phyloP scores from a whole-genome alignment of 2,888 invertebrate species.

The Drosophila antonietae region DNA sequence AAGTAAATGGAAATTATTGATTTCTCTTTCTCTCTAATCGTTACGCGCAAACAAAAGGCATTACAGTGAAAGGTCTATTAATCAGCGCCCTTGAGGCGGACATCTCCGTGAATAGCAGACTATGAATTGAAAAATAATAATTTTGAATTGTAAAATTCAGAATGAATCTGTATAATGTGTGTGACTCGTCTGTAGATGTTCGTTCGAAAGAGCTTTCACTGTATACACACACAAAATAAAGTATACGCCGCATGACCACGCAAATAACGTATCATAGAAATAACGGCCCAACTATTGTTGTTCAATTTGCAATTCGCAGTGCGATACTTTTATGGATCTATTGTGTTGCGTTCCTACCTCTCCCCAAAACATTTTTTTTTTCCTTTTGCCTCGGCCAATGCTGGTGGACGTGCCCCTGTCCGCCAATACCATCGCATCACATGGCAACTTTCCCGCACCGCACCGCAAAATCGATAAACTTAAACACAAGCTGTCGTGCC shows the following conservation, averaged over 20 bases:
- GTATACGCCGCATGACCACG: constrained; percentile 19
- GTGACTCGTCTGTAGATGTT: neutral
- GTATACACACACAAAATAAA: constrained; percentile 24
- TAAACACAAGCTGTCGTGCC: constrained; percentile 52
- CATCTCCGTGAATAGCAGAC: neutral
- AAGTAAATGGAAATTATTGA: constrained; percentile 68
- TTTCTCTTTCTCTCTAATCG: constrained; percentile 45
- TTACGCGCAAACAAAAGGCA: constrained; percentile 34
- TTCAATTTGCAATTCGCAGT: constrained; percentile 6
- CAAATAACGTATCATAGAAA: constrained; percentile 5
- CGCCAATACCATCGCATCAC: constrained; percentile 53
- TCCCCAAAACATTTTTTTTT: neutral
- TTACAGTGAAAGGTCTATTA: constrained; percentile 8
- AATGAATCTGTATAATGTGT: neutral
- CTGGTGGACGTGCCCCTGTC: constrained; percentile 18
- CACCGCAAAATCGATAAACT: constrained; percentile 70
- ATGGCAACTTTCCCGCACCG: constrained; percentile 66
- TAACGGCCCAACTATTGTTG: constrained; percentile 13
- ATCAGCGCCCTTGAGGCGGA: constrained; percentile 5
- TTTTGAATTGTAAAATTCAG: neutral
- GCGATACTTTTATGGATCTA: neutral
- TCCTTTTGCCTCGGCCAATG: constrained; percentile 3
- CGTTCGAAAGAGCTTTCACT: constrained; percentile 10
- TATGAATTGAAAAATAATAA: neutral
- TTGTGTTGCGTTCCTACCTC: constrained; percentile 16